A percentile compares a stretch with the other conserved stretches of the same genome.
These are phyloP conservation scores for Rhinoptilus africanus DNA, from an alignment of 2,113 vertebrate species.

Conservation along the genomic window DNA sequence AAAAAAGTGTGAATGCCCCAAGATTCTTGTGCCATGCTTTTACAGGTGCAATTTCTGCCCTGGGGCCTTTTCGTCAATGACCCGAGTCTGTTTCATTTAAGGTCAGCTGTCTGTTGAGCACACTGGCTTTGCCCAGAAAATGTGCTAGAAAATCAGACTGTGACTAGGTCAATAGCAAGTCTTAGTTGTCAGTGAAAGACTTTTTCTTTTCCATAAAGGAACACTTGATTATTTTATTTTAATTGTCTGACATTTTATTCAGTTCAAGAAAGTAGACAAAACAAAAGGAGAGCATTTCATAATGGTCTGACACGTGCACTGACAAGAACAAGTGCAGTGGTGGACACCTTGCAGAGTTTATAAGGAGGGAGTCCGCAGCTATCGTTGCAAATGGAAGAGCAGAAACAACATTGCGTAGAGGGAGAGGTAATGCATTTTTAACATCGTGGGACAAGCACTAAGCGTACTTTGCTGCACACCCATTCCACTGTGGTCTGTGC, in stretches of 20 bases:
- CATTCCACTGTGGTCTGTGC: not conserved
- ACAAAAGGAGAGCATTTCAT: not conserved
- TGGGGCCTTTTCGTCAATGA: not conserved
- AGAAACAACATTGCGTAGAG: not conserved
- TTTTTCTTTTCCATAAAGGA: not conserved
- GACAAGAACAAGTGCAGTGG: not conserved
- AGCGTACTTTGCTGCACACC: fast-evolving
- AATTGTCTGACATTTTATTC: not conserved
- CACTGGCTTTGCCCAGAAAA: not conserved
- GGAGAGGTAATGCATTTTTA: not conserved
- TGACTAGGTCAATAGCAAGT: not conserved
- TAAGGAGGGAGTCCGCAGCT: not conserved
- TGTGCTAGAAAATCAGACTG: not conserved
- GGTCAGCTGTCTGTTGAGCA: not conserved
- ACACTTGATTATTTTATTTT: not conserved
- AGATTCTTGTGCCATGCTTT: not conserved
- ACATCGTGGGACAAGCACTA: not conserved
- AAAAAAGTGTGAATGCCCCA: not conserved
- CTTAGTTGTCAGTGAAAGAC: not conserved
- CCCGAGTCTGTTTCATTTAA: not conserved
- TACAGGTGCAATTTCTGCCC: not conserved
- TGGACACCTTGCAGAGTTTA: not conserved
- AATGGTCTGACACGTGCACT: not conserved
- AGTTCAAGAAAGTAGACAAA: not conserved
- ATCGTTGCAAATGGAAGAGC: not conserved